These are phyloP conservation scores for Poliocrania exsul DNA, from an alignment of 2,797 vertebrate genomes.

Conservation along the genomic window DNA sequence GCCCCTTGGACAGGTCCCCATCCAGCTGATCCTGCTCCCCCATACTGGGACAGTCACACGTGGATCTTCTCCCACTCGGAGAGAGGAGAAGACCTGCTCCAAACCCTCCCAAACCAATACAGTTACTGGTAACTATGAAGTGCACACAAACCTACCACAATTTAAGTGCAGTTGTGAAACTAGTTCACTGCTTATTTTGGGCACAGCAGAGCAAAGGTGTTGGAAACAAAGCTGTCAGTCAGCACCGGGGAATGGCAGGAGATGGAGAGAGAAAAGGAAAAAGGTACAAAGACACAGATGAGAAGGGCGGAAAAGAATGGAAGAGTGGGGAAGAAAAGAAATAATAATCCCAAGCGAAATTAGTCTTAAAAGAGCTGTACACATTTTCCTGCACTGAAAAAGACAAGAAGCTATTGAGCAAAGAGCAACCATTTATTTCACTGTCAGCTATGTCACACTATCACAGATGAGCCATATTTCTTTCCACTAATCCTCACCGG, in stretches of 20 bases:
- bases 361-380: background rate
- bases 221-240: background rate
- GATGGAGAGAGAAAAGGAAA: background rate
- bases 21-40: fast-evolving
- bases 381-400: background rate
- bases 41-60: fast-evolving
- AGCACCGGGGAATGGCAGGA: background rate
- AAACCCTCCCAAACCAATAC: background rate
- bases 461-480: background rate
- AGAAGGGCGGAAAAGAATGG: background rate
- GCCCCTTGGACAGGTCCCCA: background rate
- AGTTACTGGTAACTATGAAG: background rate
- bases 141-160: background rate
- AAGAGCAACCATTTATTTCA: background rate
- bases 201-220: background rate
- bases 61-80: background rate
- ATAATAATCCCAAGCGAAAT: background rate
- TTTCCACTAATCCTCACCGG: background rate
- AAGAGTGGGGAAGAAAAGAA: background rate
- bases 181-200: constrained; percentile 9
- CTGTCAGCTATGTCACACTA: background rate
- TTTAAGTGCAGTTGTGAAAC: background rate
- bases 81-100: background rate
- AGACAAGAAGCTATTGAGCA: background rate
- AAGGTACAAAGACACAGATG: background rate